Conservation (phyloP, 1,140 invertebrate genomes). For the Lucilia sericata region DNA sequence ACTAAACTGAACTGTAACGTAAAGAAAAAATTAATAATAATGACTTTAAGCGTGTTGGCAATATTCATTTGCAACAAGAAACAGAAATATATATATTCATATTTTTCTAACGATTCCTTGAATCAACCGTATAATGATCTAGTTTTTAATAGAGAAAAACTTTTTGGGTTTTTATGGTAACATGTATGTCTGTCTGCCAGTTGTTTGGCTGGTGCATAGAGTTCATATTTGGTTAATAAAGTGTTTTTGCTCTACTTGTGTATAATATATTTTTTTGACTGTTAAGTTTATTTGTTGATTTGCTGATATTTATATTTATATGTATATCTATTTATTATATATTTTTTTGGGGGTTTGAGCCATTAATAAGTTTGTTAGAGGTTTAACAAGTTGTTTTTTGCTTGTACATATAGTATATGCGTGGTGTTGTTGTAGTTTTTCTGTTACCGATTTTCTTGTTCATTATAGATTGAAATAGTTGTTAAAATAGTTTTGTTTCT, state of each 20-base stretch:
- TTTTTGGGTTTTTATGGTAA: not conserved
- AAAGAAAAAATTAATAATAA: slow-evolving; percentile 4
- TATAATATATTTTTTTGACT: not conserved
- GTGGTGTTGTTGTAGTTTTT: not conserved
- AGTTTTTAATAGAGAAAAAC: not conserved
- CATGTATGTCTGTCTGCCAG: not conserved
- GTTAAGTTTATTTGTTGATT: not conserved
- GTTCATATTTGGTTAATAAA: not conserved
- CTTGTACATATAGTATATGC: not conserved
- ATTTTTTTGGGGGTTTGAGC: not conserved
- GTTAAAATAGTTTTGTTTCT: not conserved
- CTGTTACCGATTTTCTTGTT: not conserved
- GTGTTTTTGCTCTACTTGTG: not conserved
- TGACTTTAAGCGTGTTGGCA: slow-evolving; percentile 7
- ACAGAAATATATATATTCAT: not conserved
- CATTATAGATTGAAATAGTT: not conserved
- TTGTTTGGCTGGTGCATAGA: not conserved
- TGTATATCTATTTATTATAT: not conserved
- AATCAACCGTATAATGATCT: not conserved
- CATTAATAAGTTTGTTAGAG: slow-evolving; percentile 7
- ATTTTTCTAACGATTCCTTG: not conserved
- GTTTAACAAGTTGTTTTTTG: not conserved
- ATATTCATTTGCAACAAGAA: slow-evolving; percentile 3
- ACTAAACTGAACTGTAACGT: not conserved
- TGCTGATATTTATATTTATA: not conserved